Evolutionary conservation across 2,113 vertebrate genomes (phyloP), one percentile per base, ranked within the genome.

Genomic region (Pseudonaja textilis): DNA sequence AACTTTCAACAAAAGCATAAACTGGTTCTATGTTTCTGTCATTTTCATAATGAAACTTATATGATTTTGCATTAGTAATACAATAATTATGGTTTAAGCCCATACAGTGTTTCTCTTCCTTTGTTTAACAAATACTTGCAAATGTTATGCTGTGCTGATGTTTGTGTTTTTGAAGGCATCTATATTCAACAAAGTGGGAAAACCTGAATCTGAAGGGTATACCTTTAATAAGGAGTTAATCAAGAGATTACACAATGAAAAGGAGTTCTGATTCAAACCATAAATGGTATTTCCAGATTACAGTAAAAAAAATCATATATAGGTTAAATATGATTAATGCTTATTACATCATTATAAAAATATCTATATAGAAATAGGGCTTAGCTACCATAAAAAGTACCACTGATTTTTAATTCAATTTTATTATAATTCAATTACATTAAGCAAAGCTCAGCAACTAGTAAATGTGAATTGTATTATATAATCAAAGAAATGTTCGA

Each of bases 1-100:
- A 92, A 64, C 57, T 96, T 95, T 94, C 92, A 95, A 89, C 61
- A 74, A 87, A 92, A 95, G 87, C 94, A 39, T 96, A 20, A 11
- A n/a, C 22, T 91, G 56, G 42, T 34, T 93, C 45, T 93, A 9
- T 91, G 0, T 69, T 64, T 56, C 22, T 61, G 59, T 94, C 95
- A 2, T 34, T 61, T 55, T 85, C 85, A 55, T 47, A 89, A 29
- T 39, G 29, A 92, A 93, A 55, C 7, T 85, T 93, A 0, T 93
- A 88, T 91, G n/a, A 90, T 88, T 93, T 91, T 94, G 59, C 0
- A 3, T 89, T 54, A 90, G 1, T 25, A 91, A 93, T 14, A 74
- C 74, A 81, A 89, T 42, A 93, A 88, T 89, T 87, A 1, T 91
- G 93, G 90, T 87, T 91, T 92, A 50, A 92, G 5, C 26, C 50